Conservation (phyloP, 2,797 vertebrate genomes). For the Semaprochilodus insignis region DNA sequence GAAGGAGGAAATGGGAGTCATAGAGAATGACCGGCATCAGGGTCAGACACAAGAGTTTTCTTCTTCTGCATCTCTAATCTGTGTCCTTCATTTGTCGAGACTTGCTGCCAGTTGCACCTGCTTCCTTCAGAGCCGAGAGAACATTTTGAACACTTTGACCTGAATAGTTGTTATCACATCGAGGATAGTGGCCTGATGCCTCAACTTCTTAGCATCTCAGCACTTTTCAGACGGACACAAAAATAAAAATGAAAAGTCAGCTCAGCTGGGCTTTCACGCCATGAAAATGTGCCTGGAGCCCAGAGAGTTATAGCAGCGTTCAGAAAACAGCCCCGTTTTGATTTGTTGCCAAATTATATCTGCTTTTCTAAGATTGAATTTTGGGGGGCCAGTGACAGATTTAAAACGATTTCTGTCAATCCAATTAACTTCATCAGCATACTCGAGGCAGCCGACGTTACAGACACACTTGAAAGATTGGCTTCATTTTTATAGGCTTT, state of each 20-base stretch:
- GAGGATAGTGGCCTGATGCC: neutral
- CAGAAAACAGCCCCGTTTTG: conserved; percentile 24
- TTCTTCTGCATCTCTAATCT: neutral
- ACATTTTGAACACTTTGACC: neutral
- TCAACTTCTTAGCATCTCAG: neutral
- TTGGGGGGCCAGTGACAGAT: conserved; percentile 33
- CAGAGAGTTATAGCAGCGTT: neutral
- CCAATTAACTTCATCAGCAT: conserved; percentile 51
- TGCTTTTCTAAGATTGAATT: conserved; percentile 44
- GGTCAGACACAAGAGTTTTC: conserved; percentile 49
- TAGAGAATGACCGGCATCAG: neutral
- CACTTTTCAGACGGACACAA: conserved; percentile 6
- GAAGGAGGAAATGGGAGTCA: conserved; percentile 50
- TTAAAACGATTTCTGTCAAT: conserved; percentile 41
- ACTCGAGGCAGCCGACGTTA: conserved; percentile 24
- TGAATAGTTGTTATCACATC: neutral
- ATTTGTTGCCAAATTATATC: conserved; percentile 47
- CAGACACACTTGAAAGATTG: conserved; percentile 50
- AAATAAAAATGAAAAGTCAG: conserved; percentile 25
- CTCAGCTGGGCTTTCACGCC: neutral
- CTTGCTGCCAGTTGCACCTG: neutral
- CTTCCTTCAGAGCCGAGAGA: neutral
- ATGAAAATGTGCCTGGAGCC: neutral
- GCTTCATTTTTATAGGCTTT: conserved; percentile 47
- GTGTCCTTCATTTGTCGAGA: neutral